A percentile compares a stretch with the other conserved stretches of the same genome.
Evolutionary conservation across 2,888 invertebrate genomes (phyloP).

Genomic region (Therioaphis trifolii): DNA sequence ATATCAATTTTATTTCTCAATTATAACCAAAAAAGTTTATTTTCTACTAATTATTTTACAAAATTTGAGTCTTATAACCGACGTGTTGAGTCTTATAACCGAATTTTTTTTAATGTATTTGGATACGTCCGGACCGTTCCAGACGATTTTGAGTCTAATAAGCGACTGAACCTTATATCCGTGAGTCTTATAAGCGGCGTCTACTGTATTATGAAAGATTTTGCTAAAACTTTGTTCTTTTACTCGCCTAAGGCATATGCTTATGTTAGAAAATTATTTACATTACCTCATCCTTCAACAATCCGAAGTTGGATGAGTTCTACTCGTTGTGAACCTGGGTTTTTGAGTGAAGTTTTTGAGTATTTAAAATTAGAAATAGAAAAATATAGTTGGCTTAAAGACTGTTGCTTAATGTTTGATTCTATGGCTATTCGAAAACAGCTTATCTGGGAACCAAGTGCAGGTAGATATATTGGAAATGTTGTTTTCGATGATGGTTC

Average conservation of each 20-base stretch:
- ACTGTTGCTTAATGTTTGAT: constrained; percentile 15
- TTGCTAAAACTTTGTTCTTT: not conserved
- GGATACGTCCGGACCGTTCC: too few relatives aligned
- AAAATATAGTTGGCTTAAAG: not conserved
- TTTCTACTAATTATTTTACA: too few relatives aligned
- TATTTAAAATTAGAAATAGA: constrained; percentile 30
- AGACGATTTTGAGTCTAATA: too few relatives aligned
- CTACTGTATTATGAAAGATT: not conserved
- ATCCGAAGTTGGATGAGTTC: not conserved
- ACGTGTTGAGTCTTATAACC: too few relatives aligned
- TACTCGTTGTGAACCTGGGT: constrained; percentile 16
- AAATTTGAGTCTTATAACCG: too few relatives aligned
- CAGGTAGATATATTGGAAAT: not conserved
- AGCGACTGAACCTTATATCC: too few relatives aligned
- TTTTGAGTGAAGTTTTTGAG: constrained; percentile 22
- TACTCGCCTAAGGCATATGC: constrained; percentile 19
- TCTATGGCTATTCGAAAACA: constrained; percentile 17
- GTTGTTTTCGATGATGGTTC: not conserved
- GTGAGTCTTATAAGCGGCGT: too few relatives aligned
- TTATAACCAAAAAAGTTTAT: too few relatives aligned
- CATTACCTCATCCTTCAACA: constrained; percentile 3
- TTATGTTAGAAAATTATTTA: not conserved
- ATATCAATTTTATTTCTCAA: too few relatives aligned
- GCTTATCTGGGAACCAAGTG: not conserved
- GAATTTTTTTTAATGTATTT: too few relatives aligned